phyloP scores from a whole-genome alignment of 2,888 invertebrate species.

The Choreutis nemorana region DNA sequence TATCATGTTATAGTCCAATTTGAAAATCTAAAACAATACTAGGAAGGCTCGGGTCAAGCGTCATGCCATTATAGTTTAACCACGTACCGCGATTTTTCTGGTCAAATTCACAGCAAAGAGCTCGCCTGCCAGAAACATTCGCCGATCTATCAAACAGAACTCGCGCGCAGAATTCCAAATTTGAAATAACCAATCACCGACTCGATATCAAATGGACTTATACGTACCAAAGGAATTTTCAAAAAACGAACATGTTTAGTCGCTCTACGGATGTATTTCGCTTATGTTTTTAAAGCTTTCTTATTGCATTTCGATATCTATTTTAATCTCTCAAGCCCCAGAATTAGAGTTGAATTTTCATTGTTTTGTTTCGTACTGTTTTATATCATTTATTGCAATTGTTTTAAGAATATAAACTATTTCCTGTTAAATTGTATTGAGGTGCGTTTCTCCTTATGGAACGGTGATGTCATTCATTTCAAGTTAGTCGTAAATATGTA shows the following conservation, averaged over 20 bases:
- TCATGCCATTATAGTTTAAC: no score
- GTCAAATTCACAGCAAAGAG: conserved; percentile 43
- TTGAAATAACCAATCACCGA: conserved; percentile 48
- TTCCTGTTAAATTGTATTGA: conserved; percentile 54
- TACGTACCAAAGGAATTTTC: conserved; percentile 30
- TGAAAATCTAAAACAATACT: no score
- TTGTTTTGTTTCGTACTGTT: conserved; percentile 5
- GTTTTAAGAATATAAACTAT: conserved; percentile 56
- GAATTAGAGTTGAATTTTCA: conserved; percentile 17
- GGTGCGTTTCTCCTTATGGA: conserved; percentile 36
- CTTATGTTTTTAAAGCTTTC: conserved; percentile 9
- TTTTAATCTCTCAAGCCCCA: no score
- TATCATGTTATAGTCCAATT: no score
- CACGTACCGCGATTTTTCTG: conserved; percentile 53
- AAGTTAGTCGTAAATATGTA: conserved; percentile 27
- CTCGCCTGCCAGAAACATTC: conserved; percentile 31
- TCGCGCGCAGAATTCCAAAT: conserved; percentile 56
- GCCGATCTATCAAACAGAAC: conserved; percentile 52
- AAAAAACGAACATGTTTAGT: conserved; percentile 43
- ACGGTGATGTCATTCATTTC: conserved; percentile 47
- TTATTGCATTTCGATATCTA: conserved; percentile 15
- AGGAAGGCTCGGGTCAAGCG: no score
- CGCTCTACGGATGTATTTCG: conserved; percentile 38
- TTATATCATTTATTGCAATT: conserved; percentile 41
- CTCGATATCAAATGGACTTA: conserved; percentile 41